phyloP scores from a whole-genome alignment of 2,888 invertebrate species.

The Synergus laeviventris region DNA sequence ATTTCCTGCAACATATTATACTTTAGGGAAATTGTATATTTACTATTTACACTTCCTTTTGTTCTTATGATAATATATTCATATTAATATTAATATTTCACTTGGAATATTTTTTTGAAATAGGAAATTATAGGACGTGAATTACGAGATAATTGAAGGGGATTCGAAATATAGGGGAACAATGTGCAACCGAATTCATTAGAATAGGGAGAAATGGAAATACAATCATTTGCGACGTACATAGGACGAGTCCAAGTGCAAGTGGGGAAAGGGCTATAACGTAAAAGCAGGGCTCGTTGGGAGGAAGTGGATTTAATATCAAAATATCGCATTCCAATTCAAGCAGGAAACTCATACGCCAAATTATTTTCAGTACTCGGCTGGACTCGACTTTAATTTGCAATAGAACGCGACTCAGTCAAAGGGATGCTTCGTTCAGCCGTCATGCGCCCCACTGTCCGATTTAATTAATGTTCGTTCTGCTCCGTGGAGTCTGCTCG shows the following conservation, averaged over 20 bases:
- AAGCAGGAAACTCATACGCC: slow-evolving; percentile 27
- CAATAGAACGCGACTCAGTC: slow-evolving; percentile 36
- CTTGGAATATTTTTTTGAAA: too few species aligned
- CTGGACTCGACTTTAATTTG: slow-evolving; percentile 37
- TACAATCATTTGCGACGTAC: slow-evolving; percentile 16
- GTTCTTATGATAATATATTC: too few species aligned
- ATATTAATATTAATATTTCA: too few species aligned
- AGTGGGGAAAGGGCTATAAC: not conserved
- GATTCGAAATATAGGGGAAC: not conserved
- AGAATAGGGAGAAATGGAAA: slow-evolving; percentile 1
- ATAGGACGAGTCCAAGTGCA: not conserved
- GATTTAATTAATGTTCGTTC: slow-evolving; percentile 38
- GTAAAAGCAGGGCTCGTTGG: not conserved
- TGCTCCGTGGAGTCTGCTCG: slow-evolving; percentile 5
- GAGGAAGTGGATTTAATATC: slow-evolving; percentile 25
- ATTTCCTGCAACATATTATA: too few species aligned
- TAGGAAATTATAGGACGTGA: not conserved
- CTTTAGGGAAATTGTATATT: too few species aligned
- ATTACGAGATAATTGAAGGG: not conserved
- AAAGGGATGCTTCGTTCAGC: slow-evolving; percentile 35
- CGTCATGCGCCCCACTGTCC: slow-evolving; percentile 15
- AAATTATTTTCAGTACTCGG: slow-evolving; percentile 33
- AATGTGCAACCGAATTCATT: not conserved
- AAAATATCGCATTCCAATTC: slow-evolving; percentile 36
- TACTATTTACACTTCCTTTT: too few species aligned